Evolutionary conservation across 2,797 vertebrate species (phyloP).

Genomic region (Crocidura indochinensis): DNA sequence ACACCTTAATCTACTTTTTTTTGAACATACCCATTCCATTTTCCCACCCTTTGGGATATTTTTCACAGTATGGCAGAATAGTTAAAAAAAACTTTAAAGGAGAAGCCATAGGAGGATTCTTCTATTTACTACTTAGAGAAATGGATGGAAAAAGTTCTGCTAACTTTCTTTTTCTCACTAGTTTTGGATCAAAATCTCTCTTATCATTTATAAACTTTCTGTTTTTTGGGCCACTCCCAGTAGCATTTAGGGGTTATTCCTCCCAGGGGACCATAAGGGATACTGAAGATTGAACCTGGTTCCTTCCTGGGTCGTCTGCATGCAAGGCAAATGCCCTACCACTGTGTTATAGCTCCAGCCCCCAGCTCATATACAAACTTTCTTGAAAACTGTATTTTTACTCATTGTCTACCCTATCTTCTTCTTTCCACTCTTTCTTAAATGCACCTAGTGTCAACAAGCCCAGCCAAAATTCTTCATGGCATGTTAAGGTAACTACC

Average conservation of each 20-base stretch:
- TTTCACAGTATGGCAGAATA: background rate
- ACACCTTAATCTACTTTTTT: background rate
- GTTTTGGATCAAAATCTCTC: background rate
- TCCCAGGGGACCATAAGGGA: no score
- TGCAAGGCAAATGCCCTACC: no score
- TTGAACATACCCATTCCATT: background rate
- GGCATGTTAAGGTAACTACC: background rate
- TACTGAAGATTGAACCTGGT: no score
- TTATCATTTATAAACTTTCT: slow-evolving; percentile 7
- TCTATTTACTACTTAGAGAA: slow-evolving; percentile 9
- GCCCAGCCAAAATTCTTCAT: slow-evolving; percentile 2
- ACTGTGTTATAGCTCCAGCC: no score
- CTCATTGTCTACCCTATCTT: background rate
- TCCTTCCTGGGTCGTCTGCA: no score
- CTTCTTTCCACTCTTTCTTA: slow-evolving; percentile 26
- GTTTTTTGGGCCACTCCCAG: no score
- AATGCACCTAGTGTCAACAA: background rate
- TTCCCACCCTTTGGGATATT: background rate
- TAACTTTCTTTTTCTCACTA: background rate
- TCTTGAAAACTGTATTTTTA: background rate
- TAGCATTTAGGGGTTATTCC: no score
- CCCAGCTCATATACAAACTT: no score
- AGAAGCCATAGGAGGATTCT: background rate
- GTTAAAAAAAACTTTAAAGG: background rate
- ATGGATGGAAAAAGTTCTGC: background rate